phyloP scores from a whole-genome alignment of 1,140 invertebrate genomes.

The Oedothorax gibbosus region DNA sequence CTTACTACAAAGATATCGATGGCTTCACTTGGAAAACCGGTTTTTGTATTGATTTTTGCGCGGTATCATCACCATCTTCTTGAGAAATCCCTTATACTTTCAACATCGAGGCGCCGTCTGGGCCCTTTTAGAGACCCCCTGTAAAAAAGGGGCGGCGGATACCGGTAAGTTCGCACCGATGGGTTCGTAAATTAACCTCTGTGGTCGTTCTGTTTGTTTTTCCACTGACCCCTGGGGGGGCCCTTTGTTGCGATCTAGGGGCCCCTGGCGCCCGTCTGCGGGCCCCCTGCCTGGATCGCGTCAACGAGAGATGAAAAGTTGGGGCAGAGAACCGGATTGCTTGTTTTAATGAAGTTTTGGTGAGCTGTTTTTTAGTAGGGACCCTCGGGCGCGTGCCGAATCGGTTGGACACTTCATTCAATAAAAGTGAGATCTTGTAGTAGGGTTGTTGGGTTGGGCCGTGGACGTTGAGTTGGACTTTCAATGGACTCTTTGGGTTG shows the following conservation, averaged over 20 bases:
- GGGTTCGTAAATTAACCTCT: slow-evolving; percentile 51
- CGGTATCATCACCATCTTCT: no score
- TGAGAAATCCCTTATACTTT: no score
- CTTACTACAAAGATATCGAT: no score
- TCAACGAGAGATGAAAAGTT: slow-evolving; percentile 32
- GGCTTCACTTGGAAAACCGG: no score
- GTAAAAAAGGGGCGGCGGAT: background rate
- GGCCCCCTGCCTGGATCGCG: slow-evolving; percentile 43
- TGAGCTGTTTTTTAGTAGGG: background rate
- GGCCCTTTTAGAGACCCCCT: slow-evolving; percentile 1
- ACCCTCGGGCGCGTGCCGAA: background rate
- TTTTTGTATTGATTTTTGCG: no score
- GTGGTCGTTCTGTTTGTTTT: slow-evolving; percentile 54
- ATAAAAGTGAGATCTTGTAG: background rate
- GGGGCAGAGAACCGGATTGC: slow-evolving; percentile 35
- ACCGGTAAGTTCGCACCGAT: slow-evolving; percentile 36
- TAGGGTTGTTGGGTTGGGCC: background rate
- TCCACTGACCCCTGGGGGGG: slow-evolving; percentile 41
- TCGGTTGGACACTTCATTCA: background rate
- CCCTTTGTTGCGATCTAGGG: slow-evolving; percentile 34
- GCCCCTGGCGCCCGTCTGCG: slow-evolving; percentile 19
- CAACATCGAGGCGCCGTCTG: slow-evolving; percentile 36
- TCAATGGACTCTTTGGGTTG: no score
- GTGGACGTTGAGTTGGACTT: no score
- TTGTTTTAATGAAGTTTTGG: slow-evolving; percentile 45